Base-by-base conservation (phyloP, 2,113 vertebrate species). In the Pterocles gutturalis region DNA sequence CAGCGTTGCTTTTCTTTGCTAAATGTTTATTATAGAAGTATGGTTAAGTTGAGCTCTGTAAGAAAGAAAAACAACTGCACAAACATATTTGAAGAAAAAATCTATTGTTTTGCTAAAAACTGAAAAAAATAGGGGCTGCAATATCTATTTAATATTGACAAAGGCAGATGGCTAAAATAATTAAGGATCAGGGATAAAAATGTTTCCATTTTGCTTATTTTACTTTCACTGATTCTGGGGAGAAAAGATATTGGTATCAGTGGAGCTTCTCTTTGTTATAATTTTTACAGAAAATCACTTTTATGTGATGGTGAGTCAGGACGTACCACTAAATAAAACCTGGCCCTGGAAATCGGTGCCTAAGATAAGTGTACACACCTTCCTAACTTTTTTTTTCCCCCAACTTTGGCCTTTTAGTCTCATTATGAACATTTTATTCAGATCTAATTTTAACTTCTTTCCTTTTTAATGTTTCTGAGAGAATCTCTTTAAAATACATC, bases 1-100 rank as follows among this genome's bases (percentile, higher is more conserved):
- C 8, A 5, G 31, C 16, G 9, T 33, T 86, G 38, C 1, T 67
- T 77, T 72, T 28, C 17, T 33, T 55, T 62, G 17, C 36, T 17
- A 17, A 64, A 15, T 46, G 13, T 3, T 86, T 31, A 7, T 10
- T 61, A 6, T 7, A 25, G n/a, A 65, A 51, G 13, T 14, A 25
- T 33, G 13, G 12, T 2, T 54, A 64, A 16, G 26, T 10, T 17
- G 17, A 34, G 11, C 3, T 62, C 21, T 86, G 64, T 17, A 15
- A 55, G 36, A 26, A 77, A n/a, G 22, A 43, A 67, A 57, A 88
- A 41, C 24, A 38, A 17, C 45, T 48, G 15, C 26, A 48, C 1
- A 45, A n/a, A 20, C 0, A 0, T 31, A 29, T 51, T 57, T 49
- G 5, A 5, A 9, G 36, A 70, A 7, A n/a, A 48, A 26, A 2